Conservation (phyloP, 1,140 invertebrate species). For the Polypedilum vanderplanki region DNA sequence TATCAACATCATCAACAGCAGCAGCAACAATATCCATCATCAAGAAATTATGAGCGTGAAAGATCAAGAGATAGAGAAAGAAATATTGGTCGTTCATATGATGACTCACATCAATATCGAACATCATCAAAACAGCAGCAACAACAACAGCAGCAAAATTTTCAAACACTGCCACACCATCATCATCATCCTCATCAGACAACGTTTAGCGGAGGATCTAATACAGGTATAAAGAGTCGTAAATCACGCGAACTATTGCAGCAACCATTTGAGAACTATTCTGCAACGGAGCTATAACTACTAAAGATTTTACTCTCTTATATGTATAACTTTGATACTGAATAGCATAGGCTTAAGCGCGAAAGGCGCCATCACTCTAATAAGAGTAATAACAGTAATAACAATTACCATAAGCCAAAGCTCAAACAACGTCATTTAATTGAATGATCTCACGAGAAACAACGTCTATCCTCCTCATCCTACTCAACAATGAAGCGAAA, state of each 20-base stretch:
- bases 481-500: neutral
- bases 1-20: slow-evolving; percentile 36
- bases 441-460: neutral
- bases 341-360: slow-evolving; percentile 2
- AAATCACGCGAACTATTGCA: neutral
- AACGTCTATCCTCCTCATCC: neutral
- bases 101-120: slow-evolving; percentile 35
- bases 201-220: neutral
- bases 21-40: slow-evolving; percentile 31
- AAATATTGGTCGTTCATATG: slow-evolving; percentile 32
- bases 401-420: neutral
- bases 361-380: neutral
- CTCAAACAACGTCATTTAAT: slow-evolving; percentile 1
- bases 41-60: slow-evolving; percentile 32
- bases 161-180: slow-evolving; percentile 31
- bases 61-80: slow-evolving; percentile 21
- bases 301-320: slow-evolving; percentile 1
- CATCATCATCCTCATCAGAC: slow-evolving; percentile 1
- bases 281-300: slow-evolving; percentile 17
- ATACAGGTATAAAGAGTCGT: slow-evolving; percentile 9
- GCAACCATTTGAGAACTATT: slow-evolving; percentile 25
- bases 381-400: neutral
- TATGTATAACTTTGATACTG: slow-evolving; percentile 17
- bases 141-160: slow-evolving; percentile 36
- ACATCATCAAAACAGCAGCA: slow-evolving; percentile 36